Evolutionary conservation across 2,888 invertebrate genomes (phyloP).

Genomic region (Tuta absoluta): DNA sequence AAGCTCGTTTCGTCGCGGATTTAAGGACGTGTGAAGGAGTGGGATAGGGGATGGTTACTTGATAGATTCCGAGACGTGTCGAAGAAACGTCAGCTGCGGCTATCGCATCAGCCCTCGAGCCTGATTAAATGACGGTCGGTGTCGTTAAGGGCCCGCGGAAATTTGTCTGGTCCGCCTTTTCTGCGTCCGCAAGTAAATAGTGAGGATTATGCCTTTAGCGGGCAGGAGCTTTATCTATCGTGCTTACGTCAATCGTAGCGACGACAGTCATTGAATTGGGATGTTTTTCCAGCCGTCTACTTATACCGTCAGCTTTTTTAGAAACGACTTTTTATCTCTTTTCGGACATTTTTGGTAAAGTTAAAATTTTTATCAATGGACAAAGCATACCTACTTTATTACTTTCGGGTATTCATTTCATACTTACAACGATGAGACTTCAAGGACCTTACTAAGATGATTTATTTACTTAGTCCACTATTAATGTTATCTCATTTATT

Average conservation of each 20-base stretch:
- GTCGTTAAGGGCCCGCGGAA: constrained; percentile 60
- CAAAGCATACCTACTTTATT: too few species aligned
- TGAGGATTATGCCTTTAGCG: constrained; percentile 39
- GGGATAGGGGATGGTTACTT: constrained; percentile 36
- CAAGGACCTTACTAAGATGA: too few species aligned
- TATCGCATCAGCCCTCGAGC: constrained; percentile 66
- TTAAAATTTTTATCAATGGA: too few species aligned
- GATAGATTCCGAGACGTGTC: constrained; percentile 58
- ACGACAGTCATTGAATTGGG: constrained; percentile 42
- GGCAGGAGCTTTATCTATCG: constrained; percentile 34
- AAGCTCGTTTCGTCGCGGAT: constrained; percentile 34
- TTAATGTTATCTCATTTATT: too few species aligned
- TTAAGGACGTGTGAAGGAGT: constrained; percentile 32
- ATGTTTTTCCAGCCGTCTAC: not conserved
- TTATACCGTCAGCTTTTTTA: too few species aligned
- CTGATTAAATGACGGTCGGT: constrained; percentile 70
- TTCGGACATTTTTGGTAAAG: too few species aligned
- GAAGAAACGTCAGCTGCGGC: constrained; percentile 48
- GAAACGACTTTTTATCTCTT: too few species aligned
- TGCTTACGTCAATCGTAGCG: constrained; percentile 33
- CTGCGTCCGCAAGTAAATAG: constrained; percentile 57
- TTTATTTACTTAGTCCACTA: too few species aligned
- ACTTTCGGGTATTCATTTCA: too few species aligned
- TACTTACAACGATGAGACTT: too few species aligned
- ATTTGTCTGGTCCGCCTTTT: constrained; percentile 55